These are phyloP conservation scores for Danaus plexippus DNA, from an alignment of 1,140 invertebrate genomes.

Conservation along the genomic window DNA sequence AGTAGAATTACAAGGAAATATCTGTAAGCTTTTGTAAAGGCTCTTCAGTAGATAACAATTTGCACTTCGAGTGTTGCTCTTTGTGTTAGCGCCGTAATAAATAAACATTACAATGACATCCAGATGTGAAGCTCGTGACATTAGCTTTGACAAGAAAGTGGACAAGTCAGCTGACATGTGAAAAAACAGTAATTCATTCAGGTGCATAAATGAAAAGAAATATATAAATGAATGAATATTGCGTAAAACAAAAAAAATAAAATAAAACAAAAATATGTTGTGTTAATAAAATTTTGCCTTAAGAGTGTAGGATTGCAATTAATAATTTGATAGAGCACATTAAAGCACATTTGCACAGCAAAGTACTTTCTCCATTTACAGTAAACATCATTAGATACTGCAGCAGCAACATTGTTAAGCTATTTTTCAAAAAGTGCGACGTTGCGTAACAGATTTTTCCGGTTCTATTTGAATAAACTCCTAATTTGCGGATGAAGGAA, in stretches of 20 bases:
- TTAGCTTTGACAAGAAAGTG: no score
- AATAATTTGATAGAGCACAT: no score
- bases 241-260: not conserved
- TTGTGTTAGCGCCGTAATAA: slow-evolving; percentile 59
- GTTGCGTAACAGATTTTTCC: slow-evolving; percentile 40
- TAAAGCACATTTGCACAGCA: no score
- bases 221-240: no score
- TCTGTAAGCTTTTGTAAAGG: slow-evolving; percentile 52
- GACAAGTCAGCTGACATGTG: no score
- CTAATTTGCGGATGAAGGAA: slow-evolving; percentile 30
- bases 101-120: slow-evolving; percentile 61
- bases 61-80: slow-evolving; percentile 49
- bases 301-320: no score
- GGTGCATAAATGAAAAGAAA: no score
- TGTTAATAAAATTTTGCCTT: no score
- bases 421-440: slow-evolving; percentile 1
- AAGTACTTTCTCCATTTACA: no score
- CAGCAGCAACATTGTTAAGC: no score
- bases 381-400: no score
- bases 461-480: slow-evolving; percentile 24
- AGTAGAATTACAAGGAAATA: slow-evolving; percentile 67
- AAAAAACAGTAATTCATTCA: no score
- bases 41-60: slow-evolving; percentile 62
- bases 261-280: not conserved
- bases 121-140: slow-evolving; percentile 36